Conservation (phyloP, 2,888 invertebrate species). For the Beris chalybata region DNA sequence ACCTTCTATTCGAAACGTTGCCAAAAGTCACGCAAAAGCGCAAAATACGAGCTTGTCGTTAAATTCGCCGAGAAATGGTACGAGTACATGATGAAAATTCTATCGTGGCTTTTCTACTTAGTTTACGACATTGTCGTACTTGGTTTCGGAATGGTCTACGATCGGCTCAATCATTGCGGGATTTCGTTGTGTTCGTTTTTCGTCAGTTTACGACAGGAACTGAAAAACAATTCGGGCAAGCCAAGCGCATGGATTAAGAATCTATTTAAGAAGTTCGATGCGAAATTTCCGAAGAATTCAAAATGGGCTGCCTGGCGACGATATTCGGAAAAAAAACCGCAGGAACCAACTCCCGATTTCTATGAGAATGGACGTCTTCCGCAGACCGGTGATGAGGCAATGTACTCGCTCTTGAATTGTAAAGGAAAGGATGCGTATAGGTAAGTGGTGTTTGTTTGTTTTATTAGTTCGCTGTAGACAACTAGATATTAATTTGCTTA, state of each 20-base stretch:
- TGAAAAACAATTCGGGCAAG: slow-evolving; percentile 53
- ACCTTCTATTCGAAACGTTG: slow-evolving; percentile 32
- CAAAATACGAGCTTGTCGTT: slow-evolving; percentile 58
- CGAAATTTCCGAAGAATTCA: slow-evolving; percentile 52
- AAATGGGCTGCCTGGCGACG: slow-evolving; percentile 54
- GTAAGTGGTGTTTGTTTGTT: slow-evolving; percentile 52
- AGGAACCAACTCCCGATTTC: slow-evolving; percentile 50
- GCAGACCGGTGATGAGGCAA: slow-evolving; percentile 90
- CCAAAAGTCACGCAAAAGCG: slow-evolving; percentile 50
- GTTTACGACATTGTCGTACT: slow-evolving; percentile 79
- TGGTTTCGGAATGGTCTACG: slow-evolving; percentile 60
- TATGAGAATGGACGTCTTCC: slow-evolving; percentile 64
- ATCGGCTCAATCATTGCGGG: slow-evolving; percentile 48
- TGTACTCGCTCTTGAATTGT: slow-evolving; percentile 88
- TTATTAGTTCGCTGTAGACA: not conserved
- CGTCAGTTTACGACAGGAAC: slow-evolving; percentile 49
- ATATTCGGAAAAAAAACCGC: slow-evolving; percentile 55
- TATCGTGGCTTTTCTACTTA: slow-evolving; percentile 77
- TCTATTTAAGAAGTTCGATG: slow-evolving; percentile 51
- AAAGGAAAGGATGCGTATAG: slow-evolving; percentile 96
- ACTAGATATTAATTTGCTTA: not conserved
- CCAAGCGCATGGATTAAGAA: slow-evolving; percentile 53
- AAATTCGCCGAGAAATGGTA: slow-evolving; percentile 61
- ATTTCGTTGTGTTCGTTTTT: slow-evolving; percentile 46
- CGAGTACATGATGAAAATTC: slow-evolving; percentile 63